These are phyloP conservation scores for Gerris lacustris DNA, from an alignment of 2,888 invertebrate species.

Conservation along the genomic window DNA sequence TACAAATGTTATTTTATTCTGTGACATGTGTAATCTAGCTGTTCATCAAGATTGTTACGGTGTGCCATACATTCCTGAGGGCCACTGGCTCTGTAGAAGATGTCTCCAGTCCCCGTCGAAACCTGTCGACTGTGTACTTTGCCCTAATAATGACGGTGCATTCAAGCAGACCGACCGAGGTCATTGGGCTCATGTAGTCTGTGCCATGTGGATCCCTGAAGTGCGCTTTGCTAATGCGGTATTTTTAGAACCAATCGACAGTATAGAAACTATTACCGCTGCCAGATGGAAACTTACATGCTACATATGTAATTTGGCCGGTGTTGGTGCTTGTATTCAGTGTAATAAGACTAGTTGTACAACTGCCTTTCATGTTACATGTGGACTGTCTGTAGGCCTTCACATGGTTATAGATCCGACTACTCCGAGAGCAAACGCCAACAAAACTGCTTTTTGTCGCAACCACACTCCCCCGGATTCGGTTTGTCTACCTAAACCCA, in stretches of 20 bases:
- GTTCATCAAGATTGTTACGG: conserved; percentile 99
- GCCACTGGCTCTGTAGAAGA: conserved; percentile 92
- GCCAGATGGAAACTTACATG: conserved; percentile 94
- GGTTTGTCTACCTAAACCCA: conserved; percentile 33
- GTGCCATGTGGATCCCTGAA: conserved; percentile 98
- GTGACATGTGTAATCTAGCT: conserved; percentile 98
- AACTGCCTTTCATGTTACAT: conserved; percentile 96
- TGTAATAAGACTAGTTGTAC: conserved; percentile 94
- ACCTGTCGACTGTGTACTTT: conserved; percentile 88
- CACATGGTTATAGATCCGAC: conserved; percentile 80
- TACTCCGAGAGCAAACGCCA: conserved; percentile 61
- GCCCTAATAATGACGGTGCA: conserved; percentile 94
- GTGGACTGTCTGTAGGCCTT: conserved; percentile 88
- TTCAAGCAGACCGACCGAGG: conserved; percentile 94
- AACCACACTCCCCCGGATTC: conserved; percentile 71
- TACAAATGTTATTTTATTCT: conserved; percentile 95
- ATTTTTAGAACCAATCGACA: conserved; percentile 93
- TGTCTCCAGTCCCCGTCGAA: conserved; percentile 92
- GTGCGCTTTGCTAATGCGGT: conserved; percentile 93
- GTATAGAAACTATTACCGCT: conserved; percentile 86
- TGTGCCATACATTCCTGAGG: conserved; percentile 91
- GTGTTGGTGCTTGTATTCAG: conserved; percentile 92
- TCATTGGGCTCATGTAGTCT: conserved; percentile 96
- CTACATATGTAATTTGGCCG: conserved; percentile 86
- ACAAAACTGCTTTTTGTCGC: conserved; percentile 93